Base-by-base conservation (phyloP, 2,113 vertebrate species). In the Carassius gibelio region DNA sequence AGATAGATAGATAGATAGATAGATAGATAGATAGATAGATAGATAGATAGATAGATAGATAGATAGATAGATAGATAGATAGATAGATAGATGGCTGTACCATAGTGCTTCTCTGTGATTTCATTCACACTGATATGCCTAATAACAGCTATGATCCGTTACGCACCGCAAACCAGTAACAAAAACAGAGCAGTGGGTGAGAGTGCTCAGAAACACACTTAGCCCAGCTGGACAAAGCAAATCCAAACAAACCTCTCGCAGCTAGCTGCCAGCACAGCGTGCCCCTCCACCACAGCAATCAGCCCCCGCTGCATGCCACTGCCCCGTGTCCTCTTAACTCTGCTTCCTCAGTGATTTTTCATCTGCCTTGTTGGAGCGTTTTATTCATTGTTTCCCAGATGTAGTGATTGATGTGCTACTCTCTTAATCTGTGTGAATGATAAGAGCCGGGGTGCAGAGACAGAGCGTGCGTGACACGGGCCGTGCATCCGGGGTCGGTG, bases 351-450 rank as follows among this genome's bases (percentile, higher is more conserved):
- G 96, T 96, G 96, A 97, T 97, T 97, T 95, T 94, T 96, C 96
- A 96, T 96, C 94, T 92, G 94, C 95, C 93, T 81, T 96, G 96
- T 96, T 93, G 93, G 93, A 90, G 92, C 90, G 92, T 95, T 96
- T 95, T 95, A 96, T 97, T 95, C 96, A 96, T 97, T 96, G 96
- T 96, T 96, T 96, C 95, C 96, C 93, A 94, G 95, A 95, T 93
- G 92, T 95, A 91, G 93, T 96, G 97, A 97, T 97, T 95, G 96
- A 97, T 97, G 97, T 96, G 93, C 93, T 92, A 93, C 93, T 93
- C 93, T 94, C 91, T 94, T 96, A 95, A 95, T 96, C 96, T 96
- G 93, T 93, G 93, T 90, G 94, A 95, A 94, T 94, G 95, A 95
- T 93, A 92, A 94, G 91, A 91, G 90, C 91, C 91, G 94, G 92